Base-by-base conservation (phyloP, 2,113 vertebrate species). In the Colossoma macropomum region DNA sequence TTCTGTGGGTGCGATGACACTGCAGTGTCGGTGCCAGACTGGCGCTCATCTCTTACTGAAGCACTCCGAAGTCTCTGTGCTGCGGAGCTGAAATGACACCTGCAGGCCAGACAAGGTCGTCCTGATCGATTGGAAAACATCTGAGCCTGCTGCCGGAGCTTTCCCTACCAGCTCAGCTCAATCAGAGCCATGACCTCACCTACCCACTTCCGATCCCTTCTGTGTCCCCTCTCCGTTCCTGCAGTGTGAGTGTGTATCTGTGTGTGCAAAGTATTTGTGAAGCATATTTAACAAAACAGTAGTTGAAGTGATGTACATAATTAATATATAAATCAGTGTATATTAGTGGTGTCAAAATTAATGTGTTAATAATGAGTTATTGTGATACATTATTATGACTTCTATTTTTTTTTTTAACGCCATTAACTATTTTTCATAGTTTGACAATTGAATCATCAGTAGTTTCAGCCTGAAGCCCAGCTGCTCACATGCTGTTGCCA, bases 101-200 rank as follows among this genome's bases (percentile, higher is more conserved):
- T 83, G 12, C 77, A 66, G 86, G 73, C 13, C 73, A 85, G 77
- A 78, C 77, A 85, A 85, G 81, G 86, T 80, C 77, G 63, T 62
- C 68, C 59, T 15, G 69, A 87, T 85, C 84, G 86, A 87, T 87
- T n/a, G 30, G 76, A 32, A 74, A 77, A 66, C 84, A 83, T 85
- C 77, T 30, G 84, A 85, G 68, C 70, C 71, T 48, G 70, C 80
- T 79, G 75, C n/a, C 75, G 52, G 50, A 82, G 85, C 69, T 75
- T 19, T 68, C 80, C 8, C 70, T 69, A 41, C 66, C 71, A 85
- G 63, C 65, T 52, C 62, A 80, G 75, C 77, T 83, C 80, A 74
- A 80, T 83, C 78, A 74, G 59, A 77, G 54, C 16, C 34, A 86
- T 86, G 81, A 86, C 78, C 83, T 87, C 83, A 82, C 30, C 75